phyloP scores from a whole-genome alignment of 2,797 vertebrate species.

The Oryzias dopingdopingensis region DNA sequence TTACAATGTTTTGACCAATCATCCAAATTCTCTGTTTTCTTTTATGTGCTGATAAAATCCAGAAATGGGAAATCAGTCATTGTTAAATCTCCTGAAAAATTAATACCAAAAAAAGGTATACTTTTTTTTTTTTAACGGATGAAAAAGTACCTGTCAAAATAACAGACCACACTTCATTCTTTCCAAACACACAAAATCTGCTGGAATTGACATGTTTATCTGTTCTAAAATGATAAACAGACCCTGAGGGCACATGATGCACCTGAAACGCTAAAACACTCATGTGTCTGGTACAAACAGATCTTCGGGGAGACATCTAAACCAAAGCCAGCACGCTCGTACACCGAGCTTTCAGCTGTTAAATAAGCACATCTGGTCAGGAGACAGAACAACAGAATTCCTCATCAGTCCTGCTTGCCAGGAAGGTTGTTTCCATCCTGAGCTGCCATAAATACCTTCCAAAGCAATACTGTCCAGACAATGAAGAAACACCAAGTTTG shows the following conservation, averaged over 20 bases:
- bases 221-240: slow-evolving; percentile 25
- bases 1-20: too few relatives aligned
- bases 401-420: slow-evolving; percentile 31
- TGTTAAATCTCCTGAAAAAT: too few relatives aligned
- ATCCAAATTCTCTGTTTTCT: too few relatives aligned
- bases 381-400: slow-evolving; percentile 24
- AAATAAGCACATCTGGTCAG: slow-evolving; percentile 46
- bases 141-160: background rate
- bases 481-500: slow-evolving; percentile 17
- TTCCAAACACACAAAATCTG: background rate
- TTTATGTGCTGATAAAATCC: too few relatives aligned
- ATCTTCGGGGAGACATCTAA: slow-evolving; percentile 20
- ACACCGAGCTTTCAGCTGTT: slow-evolving; percentile 16
- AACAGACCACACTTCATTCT: background rate
- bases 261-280: slow-evolving; percentile 39
- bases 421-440: slow-evolving; percentile 35
- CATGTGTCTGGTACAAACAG: slow-evolving; percentile 18
- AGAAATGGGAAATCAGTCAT: too few relatives aligned
- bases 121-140: background rate
- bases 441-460: slow-evolving; percentile 36
- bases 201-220: slow-evolving; percentile 18
- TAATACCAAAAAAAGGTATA: background rate
- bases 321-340: background rate
- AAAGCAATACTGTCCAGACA: slow-evolving; percentile 34
- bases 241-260: slow-evolving; percentile 28